These are phyloP conservation scores for Seriola aureovittata DNA, from an alignment of 2,113 vertebrate genomes.

Conservation along the genomic window DNA sequence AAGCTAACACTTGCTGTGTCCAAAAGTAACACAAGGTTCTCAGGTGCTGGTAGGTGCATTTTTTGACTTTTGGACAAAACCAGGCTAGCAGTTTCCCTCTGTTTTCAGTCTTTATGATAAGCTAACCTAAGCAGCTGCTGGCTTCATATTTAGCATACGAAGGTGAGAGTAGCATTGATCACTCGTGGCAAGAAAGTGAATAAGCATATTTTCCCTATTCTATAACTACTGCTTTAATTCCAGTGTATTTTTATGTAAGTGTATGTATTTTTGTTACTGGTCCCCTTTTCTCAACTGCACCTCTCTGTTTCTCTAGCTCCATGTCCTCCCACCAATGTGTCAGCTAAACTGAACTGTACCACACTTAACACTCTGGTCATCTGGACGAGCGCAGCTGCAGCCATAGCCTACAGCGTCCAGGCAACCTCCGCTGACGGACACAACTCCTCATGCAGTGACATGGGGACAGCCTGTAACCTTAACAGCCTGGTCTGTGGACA, in stretches of 20 bases:
- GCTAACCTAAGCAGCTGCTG: not conserved
- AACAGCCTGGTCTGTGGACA: slow-evolving; percentile 72
- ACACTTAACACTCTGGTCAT: slow-evolving; percentile 55
- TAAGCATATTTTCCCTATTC: not conserved
- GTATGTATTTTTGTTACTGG: not conserved
- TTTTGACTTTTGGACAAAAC: too few species aligned
- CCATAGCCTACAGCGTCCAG: slow-evolving; percentile 56
- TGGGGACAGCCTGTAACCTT: slow-evolving; percentile 67
- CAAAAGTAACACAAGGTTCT: too few species aligned
- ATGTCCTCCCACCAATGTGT: slow-evolving; percentile 73
- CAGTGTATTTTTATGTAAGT: not conserved
- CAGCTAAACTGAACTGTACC: slow-evolving; percentile 67
- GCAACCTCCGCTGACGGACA: slow-evolving; percentile 59
- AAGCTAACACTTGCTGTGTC: not conserved
- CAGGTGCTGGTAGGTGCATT: too few species aligned
- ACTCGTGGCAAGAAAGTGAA: too few species aligned
- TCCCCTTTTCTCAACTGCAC: not conserved
- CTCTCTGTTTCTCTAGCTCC: slow-evolving; percentile 69
- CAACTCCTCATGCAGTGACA: slow-evolving; percentile 63
- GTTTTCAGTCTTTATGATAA: not conserved
- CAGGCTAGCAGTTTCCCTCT: not conserved
- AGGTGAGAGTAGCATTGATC: not conserved
- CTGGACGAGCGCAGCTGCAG: slow-evolving; percentile 65
- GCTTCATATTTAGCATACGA: not conserved
- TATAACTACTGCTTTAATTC: not conserved